Base-by-base conservation (phyloP, 2,888 invertebrate genomes). In the Siphonodentalium dalli region DNA sequence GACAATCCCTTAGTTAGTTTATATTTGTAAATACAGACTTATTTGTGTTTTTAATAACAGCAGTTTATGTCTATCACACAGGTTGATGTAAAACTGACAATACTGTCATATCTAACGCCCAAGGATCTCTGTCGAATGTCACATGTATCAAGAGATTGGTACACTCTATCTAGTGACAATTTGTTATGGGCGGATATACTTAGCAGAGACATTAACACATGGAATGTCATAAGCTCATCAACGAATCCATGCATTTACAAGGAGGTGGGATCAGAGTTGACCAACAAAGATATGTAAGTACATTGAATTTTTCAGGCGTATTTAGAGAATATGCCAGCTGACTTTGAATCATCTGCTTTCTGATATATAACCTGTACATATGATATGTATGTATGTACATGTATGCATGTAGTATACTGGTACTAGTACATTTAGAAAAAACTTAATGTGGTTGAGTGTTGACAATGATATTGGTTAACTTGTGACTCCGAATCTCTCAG, bases 281-380 rank as follows among this genome's bases (percentile, higher is more conserved):
- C 70, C 11, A 66, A 66, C 49, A 78, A 78, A 61, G 75, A 77
- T 63, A 77, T 79, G 79, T 77, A 65, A 68, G 77, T 54, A 34
- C 20, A n/a, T 8, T 38, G 18, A 18, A 27, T 13, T n/a, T 7
- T 7, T 33, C 1, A 9, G 6, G n/a, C 1, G 15, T 18, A 20
- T 6, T 15, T 20, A 39, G 21, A 20, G 1, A 8, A 20, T 44
- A 3, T 38, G 38, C 20, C 15, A 38, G 2, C 21, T 38, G 2
- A 2, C 21, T 38, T 38, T 2, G 21, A 38, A 18, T 38, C 3
- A 38, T 5, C 13, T 38, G 2, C 20, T 38, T 46, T n/a, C n/a
- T n/a, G n/a, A n/a, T n/a, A n/a, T n/a, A n/a, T n/a, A n/a, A n/a
- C n/a, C n/a, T n/a, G n/a, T n/a, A n/a, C n/a, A n/a, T n/a, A n/a